Conservation (phyloP, 2,888 invertebrate genomes). For the Odontocerum albicorne region DNA sequence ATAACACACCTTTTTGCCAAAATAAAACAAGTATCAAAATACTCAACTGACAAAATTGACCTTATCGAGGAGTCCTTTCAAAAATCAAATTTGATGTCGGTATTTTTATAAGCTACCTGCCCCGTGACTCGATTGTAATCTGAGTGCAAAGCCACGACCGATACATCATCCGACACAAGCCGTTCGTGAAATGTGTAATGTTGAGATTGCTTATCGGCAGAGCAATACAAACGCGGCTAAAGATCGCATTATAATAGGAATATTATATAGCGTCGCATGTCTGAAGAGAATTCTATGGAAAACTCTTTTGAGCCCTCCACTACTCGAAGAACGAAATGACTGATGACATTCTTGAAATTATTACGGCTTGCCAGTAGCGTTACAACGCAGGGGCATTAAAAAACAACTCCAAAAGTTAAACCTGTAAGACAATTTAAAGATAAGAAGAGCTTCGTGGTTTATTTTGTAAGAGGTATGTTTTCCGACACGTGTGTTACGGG, state of each 20-base stretch:
- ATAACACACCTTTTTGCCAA: neutral
- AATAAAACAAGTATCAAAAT: neutral
- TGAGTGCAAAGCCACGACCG: conserved; percentile 17
- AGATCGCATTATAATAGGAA: conserved; percentile 26
- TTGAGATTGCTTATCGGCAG: conserved; percentile 30
- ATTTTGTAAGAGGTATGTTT: too few relatives aligned
- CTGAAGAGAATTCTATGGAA: conserved; percentile 13
- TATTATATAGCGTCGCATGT: conserved; percentile 23
- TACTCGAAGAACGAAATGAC: conserved; percentile 23
- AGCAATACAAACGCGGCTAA: conserved; percentile 30
- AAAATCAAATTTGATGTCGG: conserved; percentile 8
- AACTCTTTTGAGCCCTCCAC: conserved; percentile 28
- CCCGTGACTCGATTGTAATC: conserved; percentile 25
- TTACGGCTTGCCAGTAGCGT: conserved; percentile 28
- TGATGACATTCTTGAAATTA: conserved; percentile 34
- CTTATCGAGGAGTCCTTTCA: neutral
- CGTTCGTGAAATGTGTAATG: conserved; percentile 33
- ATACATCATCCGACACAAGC: conserved; percentile 31
- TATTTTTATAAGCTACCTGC: conserved; percentile 20
- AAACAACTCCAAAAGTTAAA: too few relatives aligned
- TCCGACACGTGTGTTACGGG: too few relatives aligned
- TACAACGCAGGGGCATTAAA: too few relatives aligned
- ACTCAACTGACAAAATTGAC: neutral
- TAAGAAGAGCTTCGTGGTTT: too few relatives aligned
- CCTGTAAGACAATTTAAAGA: too few relatives aligned